Conservation (phyloP, 30 jellyfish, hydroid and myxozoan genomes). For the Hydractinia symbiolongicarpus region DNA sequence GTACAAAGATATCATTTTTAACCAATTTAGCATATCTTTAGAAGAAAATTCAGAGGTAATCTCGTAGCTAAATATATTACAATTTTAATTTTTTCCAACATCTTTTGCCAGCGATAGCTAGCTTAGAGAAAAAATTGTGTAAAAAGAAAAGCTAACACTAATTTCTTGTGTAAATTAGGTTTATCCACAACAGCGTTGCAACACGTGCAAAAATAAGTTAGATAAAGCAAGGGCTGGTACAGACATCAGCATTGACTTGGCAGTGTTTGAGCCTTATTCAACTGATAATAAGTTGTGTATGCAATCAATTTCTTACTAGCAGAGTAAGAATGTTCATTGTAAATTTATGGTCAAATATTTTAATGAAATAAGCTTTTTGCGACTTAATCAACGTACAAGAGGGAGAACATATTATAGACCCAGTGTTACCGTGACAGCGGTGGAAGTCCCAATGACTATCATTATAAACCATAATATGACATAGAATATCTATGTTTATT, state of each 20-base stretch:
- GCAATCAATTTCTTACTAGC: not conserved
- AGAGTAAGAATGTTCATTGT: not conserved
- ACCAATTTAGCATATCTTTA: not conserved
- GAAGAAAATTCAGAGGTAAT: not conserved
- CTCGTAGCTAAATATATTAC: not conserved
- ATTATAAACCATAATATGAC: not conserved
- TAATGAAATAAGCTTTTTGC: not conserved
- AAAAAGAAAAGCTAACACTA: too few relatives aligned
- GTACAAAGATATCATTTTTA: not conserved
- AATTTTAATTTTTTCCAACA: not conserved
- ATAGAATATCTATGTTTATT: not conserved
- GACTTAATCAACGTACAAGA: not conserved
- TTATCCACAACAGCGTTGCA: slow-evolving; percentile 2
- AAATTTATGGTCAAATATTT: not conserved
- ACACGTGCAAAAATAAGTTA: slow-evolving; percentile 11
- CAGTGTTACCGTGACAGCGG: not conserved
- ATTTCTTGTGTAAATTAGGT: not conserved
- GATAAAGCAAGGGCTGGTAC: not conserved
- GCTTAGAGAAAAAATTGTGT: not conserved
- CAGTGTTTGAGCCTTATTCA: slow-evolving; percentile 8
- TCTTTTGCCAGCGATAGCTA: not conserved
- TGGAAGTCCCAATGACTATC: not conserved
- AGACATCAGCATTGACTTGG: not conserved
- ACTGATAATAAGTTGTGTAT: not conserved
- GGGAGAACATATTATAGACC: not conserved